phyloP scores from a whole-genome alignment of 2,888 invertebrate species.

The Apotomis turbidana region DNA sequence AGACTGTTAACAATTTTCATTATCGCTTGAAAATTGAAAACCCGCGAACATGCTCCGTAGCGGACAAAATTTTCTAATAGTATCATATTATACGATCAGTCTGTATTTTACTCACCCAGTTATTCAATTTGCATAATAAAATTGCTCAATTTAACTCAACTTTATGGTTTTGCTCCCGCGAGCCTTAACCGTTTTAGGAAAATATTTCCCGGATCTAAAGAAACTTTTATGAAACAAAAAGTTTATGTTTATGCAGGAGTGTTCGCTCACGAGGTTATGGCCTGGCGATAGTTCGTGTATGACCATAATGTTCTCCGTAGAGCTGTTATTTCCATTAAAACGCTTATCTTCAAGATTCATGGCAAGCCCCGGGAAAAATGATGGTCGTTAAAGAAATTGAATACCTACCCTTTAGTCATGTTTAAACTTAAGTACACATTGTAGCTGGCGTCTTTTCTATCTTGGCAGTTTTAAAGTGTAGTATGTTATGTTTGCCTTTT shows the following conservation, averaged over 20 bases:
- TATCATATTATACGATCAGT: slow-evolving; percentile 22
- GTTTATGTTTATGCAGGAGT: slow-evolving; percentile 64
- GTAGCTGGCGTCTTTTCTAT: slow-evolving; percentile 29
- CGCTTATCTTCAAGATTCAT: slow-evolving; percentile 78
- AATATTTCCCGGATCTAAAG: slow-evolving; percentile 39
- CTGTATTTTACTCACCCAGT: slow-evolving; percentile 27
- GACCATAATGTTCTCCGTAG: slow-evolving; percentile 65
- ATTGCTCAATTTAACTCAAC: slow-evolving; percentile 41
- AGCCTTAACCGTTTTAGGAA: slow-evolving; percentile 34
- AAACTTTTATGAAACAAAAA: slow-evolving; percentile 54
- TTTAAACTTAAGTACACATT: slow-evolving; percentile 55
- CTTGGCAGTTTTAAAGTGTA: neutral
- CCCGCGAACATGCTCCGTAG: neutral
- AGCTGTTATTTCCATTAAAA: slow-evolving; percentile 75
- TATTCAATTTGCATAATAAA: slow-evolving; percentile 41
- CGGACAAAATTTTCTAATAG: neutral
- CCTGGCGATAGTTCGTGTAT: slow-evolving; percentile 66
- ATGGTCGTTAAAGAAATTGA: slow-evolving; percentile 77
- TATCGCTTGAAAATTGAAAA: neutral
- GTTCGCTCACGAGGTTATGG: slow-evolving; percentile 63
- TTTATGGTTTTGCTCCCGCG: slow-evolving; percentile 36
- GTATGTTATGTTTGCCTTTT: neutral
- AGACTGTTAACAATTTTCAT: neutral
- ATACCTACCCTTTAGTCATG: slow-evolving; percentile 70
- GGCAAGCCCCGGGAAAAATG: slow-evolving; percentile 68